Base-by-base conservation (phyloP, 2,888 invertebrate species). In the Doris montereyensis region DNA sequence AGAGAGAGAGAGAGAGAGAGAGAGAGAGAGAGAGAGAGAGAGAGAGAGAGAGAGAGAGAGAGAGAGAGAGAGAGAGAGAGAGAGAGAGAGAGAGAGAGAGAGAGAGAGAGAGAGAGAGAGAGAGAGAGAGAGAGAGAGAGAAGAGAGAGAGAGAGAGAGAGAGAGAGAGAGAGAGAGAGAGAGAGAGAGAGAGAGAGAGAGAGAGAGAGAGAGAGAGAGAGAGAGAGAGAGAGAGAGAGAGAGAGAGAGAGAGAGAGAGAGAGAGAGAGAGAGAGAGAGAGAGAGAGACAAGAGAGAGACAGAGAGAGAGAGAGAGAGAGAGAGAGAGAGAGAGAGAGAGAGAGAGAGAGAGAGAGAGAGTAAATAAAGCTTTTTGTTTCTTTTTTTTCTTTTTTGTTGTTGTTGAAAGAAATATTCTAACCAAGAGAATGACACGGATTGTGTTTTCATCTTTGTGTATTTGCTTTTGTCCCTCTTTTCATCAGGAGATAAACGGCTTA, bases 191-290 rank as follows among this genome's bases (percentile, higher is more conserved):
- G 57, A 73, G 34, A 71, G 10, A 32, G n/a, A 73, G 57, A 57
- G 10, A n/a, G 30, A 28, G 57, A 62, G 4, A 21, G 8, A 41
- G 62, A 62, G 28, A 26, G 32, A 76, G 34, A 41, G 17, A 26
- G 24, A 76, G 1, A 41, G 21, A 32, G 13, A 32, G 76, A 76
- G 58, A 28, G 32, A 67, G 76, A 76, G 35, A 8, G n/a, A 32
- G 62, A 81, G 67, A 68, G 62, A 68, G 78, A 77, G 58, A 75
- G 41, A 32, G 78, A 81, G 8, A 32, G 26, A 74, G 17, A 72
- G 68, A 58, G 21, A 70, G 60, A 35, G 10, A 71, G 26, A 52
- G 5, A 41, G 1, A n/a, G 41, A 72, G 0, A 52, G 72, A 52
- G 13, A 72, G 21, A 52, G 52, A 58, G 57, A 17, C 2, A 8